phyloP scores from a whole-genome alignment of 2,888 invertebrate genomes.

The Apamea sordens region DNA sequence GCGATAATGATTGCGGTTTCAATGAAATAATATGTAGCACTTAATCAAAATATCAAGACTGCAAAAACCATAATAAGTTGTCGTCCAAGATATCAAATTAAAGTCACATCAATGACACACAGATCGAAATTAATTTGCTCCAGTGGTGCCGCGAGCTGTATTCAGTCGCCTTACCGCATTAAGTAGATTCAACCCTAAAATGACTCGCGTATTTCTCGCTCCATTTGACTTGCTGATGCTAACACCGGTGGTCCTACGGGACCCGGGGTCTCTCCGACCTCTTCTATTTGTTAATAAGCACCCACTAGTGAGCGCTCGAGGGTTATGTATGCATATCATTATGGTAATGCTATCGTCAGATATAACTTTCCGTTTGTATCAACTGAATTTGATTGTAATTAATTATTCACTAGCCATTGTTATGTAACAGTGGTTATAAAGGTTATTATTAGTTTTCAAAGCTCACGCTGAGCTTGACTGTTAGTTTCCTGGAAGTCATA shows the following conservation, averaged over 20 bases:
- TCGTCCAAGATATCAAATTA: not conserved
- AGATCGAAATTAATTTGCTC: not conserved
- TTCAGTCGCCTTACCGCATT: constrained; percentile 12
- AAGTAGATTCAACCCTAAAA: constrained; percentile 70
- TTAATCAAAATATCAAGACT: not conserved
- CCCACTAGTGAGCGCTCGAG: constrained; percentile 68
- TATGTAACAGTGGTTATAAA: constrained; percentile 12
- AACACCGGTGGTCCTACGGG: constrained; percentile 83
- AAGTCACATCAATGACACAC: not conserved
- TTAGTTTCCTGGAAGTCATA: not conserved
- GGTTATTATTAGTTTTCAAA: constrained; percentile 15
- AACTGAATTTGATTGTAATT: constrained; percentile 59
- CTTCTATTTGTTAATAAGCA: constrained; percentile 84
- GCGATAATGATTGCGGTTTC: no score
- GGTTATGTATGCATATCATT: constrained; percentile 67
- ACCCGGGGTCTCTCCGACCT: constrained; percentile 70
- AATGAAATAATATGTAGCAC: not conserved
- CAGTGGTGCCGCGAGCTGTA: not conserved
- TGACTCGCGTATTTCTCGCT: constrained; percentile 79
- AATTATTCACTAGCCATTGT: constrained; percentile 63
- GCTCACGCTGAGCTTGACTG: not conserved
- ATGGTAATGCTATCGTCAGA: constrained; percentile 68
- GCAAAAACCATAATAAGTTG: no score
- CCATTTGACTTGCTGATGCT: constrained; percentile 86
- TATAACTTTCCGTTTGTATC: constrained; percentile 63